A percentile compares a stretch with the other conserved stretches of the same genome.
Evolutionary conservation across 2,888 invertebrate species (phyloP).

Genomic region (Archaeoteleia sp.): DNA sequence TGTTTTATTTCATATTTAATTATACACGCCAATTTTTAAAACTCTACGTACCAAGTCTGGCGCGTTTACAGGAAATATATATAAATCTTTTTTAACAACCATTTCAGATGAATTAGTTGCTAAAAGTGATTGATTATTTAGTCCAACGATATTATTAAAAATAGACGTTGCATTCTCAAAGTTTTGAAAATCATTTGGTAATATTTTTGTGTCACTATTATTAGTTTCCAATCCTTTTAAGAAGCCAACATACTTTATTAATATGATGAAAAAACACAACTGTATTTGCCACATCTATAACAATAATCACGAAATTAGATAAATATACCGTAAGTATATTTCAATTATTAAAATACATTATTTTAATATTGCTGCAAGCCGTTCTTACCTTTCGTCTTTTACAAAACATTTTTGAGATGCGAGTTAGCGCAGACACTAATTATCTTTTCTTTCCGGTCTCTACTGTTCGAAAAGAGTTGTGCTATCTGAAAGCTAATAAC

Average conservation of each 20-base stretch:
- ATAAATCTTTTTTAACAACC: slow-evolving; percentile 38
- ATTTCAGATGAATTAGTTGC: too few relatives aligned
- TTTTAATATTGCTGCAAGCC: neutral
- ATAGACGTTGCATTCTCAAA: slow-evolving; percentile 28
- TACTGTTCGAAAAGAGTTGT: slow-evolving; percentile 4
- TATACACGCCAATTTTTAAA: neutral
- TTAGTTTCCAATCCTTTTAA: slow-evolving; percentile 23
- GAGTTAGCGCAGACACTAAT: neutral
- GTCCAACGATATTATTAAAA: too few relatives aligned
- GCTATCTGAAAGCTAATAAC: slow-evolving; percentile 33
- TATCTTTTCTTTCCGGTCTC: slow-evolving; percentile 3
- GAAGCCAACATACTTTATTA: slow-evolving; percentile 13
- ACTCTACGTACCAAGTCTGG: slow-evolving; percentile 33
- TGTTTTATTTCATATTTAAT: too few relatives aligned
- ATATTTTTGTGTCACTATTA: slow-evolving; percentile 25
- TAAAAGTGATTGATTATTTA: too few relatives aligned
- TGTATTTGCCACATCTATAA: slow-evolving; percentile 1
- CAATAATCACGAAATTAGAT: neutral
- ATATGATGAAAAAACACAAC: slow-evolving; percentile 19
- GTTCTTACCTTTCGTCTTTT: slow-evolving; percentile 12
- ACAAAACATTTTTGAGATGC: slow-evolving; percentile 2
- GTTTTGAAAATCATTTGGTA: slow-evolving; percentile 21
- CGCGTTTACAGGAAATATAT: slow-evolving; percentile 43
- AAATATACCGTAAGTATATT: neutral
- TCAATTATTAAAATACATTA: neutral